A percentile compares a stretch with the other conserved stretches of the same genome.
These are phyloP conservation scores for Eulithis prunata DNA, from an alignment of 2,888 invertebrate species.

Conservation along the genomic window DNA sequence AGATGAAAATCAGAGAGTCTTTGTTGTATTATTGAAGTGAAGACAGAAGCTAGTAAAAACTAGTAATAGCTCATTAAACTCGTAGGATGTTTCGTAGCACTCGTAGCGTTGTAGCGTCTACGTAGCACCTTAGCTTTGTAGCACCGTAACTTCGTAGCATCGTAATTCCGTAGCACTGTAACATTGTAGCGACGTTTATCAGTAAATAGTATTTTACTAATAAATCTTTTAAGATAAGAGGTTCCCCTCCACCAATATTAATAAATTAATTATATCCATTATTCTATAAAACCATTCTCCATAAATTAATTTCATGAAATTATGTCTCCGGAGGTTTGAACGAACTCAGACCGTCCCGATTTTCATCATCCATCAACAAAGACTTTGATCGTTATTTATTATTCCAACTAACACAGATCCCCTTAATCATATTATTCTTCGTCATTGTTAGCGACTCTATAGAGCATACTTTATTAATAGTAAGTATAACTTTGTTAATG, in stretches of 20 bases:
- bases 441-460: no score
- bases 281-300: conserved; percentile 5
- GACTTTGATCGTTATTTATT: no score
- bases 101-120: no score
- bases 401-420: no score
- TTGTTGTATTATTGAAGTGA: no score
- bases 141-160: conserved; percentile 1
- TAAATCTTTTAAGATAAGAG: not conserved
- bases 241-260: not conserved
- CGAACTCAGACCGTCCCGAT: not conserved
- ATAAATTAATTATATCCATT: conserved; percentile 8
- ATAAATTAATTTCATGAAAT: conserved; percentile 7
- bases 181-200: not conserved
- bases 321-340: conserved; percentile 5
- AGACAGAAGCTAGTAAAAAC: no score
- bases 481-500: no score
- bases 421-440: no score
- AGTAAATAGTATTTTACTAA: not conserved
- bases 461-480: no score
- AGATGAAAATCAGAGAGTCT: no score
- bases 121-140: not conserved
- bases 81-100: not conserved
- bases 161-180: not conserved
- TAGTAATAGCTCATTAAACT: not conserved
- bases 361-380: conserved; percentile 1